phyloP scores from a whole-genome alignment of 2,113 vertebrate genomes.

The Montifringilla adamsi region DNA sequence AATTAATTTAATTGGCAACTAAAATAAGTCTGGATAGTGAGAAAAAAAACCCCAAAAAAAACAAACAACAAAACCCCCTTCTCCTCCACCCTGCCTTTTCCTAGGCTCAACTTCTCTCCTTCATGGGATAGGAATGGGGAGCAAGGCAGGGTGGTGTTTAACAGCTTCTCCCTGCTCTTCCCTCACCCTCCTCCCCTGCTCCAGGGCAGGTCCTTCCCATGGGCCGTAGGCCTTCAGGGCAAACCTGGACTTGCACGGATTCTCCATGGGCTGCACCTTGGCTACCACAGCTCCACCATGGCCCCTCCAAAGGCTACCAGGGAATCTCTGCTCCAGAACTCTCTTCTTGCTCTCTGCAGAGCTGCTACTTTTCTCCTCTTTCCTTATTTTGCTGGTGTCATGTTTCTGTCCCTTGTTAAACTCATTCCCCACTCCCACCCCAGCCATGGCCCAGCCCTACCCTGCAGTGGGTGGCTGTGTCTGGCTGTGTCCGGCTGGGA shows the following conservation, averaged over 20 bases:
- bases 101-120: neutral
- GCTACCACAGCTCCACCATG: neutral
- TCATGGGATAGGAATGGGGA: neutral
- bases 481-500: neutral
- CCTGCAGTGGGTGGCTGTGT: fast-evolving
- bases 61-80: neutral
- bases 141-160: neutral
- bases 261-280: neutral
- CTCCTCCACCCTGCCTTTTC: neutral
- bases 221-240: neutral
- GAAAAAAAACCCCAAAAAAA: neutral
- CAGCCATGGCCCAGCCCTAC: fast-evolving
- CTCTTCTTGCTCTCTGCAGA: neutral
- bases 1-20: neutral
- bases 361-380: neutral
- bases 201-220: neutral
- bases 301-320: neutral
- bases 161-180: neutral
- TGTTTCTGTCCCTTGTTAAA: neutral
- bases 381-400: neutral
- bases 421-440: fast-evolving
- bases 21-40: neutral
- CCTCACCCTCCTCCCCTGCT: neutral
- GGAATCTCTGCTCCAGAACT: neutral
- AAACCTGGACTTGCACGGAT: neutral